Evolutionary conservation across 2,113 vertebrate genomes (phyloP), one percentile per base, ranked within the genome.

Genomic region (Tor tambroides): DNA sequence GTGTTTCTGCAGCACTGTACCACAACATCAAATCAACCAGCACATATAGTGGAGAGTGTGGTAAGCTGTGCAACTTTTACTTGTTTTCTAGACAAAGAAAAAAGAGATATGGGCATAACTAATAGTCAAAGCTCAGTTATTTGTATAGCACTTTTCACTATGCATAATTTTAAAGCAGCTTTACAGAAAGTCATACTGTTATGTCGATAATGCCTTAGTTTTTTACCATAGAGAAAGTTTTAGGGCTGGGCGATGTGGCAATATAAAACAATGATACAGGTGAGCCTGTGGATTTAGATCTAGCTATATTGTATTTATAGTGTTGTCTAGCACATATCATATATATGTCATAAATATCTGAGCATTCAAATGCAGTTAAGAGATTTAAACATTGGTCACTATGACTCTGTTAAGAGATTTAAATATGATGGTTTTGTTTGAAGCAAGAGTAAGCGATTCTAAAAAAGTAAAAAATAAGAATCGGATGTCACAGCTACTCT

Each of bases 21-120:
- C 35, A 74, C 4, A 41, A 6, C 69, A 41, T 72, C 23, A 83
- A 88, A 41, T 72, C 23, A 83, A 88, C 86, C 84, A 84, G 79
- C 21, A 85, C 21, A 76, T 49, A 26, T 1, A 46, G n/a, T 14
- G 23, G n/a, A 49, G 15, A 76, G 7, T 77, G 74, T 9, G 3
- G 65, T 32, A 35, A 69, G 30, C 6, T 30, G 63, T 65, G 63
- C 26, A 12, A 46, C 8, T 46, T 2, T 35, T 35, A 43, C 9
- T 46, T 46, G 10, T 46, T 12, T 46, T 46, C 11, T 46, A 46
- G 10, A 46, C 3, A 46, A 46, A 46, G 43, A 46, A 46, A 12
- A 46, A 12, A 0, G 2, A 12, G 43, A 12, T 46, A 11, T 46
- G 12, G 43, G 43, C 43, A 46, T 12, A 46, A 12, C 43, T 46